These are phyloP conservation scores for Drosophila lacteicornis DNA, from an alignment of 1,140 invertebrate species.

Conservation along the genomic window DNA sequence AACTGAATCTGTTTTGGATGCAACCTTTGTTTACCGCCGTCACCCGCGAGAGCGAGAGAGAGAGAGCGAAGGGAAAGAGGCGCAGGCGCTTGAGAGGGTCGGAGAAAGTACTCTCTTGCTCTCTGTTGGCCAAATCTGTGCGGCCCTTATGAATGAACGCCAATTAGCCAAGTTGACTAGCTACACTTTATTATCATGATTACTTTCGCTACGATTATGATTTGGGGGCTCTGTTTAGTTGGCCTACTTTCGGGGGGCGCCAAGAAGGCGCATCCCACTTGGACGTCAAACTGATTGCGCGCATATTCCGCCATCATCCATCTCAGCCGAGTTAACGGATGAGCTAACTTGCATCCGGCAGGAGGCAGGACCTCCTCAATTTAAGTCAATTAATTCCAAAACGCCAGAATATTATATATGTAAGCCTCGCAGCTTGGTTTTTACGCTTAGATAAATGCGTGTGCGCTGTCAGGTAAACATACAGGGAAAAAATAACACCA, in stretches of 20 bases:
- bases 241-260: slow-evolving; percentile 18
- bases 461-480: background rate
- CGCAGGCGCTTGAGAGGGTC: slow-evolving; percentile 21
- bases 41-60: background rate
- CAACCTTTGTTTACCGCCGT: slow-evolving; percentile 46
- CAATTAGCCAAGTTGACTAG: slow-evolving; percentile 58
- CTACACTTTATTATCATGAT: slow-evolving; percentile 60
- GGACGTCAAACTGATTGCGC: slow-evolving; percentile 56
- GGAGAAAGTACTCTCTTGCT: background rate
- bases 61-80: background rate
- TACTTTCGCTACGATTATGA: slow-evolving; percentile 47
- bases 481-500: background rate
- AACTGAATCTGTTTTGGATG: slow-evolving; percentile 62
- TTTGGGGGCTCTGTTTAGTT: slow-evolving; percentile 25
- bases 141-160: slow-evolving; percentile 64
- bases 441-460: slow-evolving; percentile 1
- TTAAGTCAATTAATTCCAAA: slow-evolving; percentile 25
- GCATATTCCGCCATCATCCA: slow-evolving; percentile 37
- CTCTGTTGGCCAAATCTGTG: slow-evolving; percentile 20
- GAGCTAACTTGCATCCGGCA: slow-evolving; percentile 16
- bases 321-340: slow-evolving; percentile 10
- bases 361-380: slow-evolving; percentile 1
- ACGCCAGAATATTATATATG: background rate
- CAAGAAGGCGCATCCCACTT: slow-evolving; percentile 15
- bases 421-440: background rate